These are phyloP conservation scores for Danio jaintianensis DNA, from an alignment of 2,797 vertebrate genomes.

Conservation along the genomic window DNA sequence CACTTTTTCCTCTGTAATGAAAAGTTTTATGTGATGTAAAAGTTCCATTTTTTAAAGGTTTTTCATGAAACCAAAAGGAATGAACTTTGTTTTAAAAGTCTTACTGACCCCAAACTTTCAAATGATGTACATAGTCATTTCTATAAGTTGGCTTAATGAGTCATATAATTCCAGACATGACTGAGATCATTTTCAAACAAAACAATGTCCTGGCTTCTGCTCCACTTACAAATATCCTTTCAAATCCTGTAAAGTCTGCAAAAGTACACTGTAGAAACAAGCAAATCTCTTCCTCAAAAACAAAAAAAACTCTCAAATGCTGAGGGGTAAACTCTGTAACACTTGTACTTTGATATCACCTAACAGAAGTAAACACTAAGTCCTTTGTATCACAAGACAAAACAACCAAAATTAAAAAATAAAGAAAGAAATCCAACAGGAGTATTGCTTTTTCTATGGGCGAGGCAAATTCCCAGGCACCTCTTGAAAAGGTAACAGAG, in stretches of 20 bases:
- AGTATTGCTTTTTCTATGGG: slow-evolving; percentile 10
- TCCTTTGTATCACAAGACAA: slow-evolving; percentile 3
- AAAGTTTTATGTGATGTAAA: too few relatives aligned
- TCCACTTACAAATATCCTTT: not conserved
- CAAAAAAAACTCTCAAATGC: slow-evolving; percentile 19
- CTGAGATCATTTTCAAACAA: not conserved
- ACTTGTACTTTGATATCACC: slow-evolving; percentile 28
- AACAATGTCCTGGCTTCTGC: not conserved
- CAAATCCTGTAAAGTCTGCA: slow-evolving; percentile 28
- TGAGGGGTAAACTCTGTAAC: slow-evolving; percentile 8
- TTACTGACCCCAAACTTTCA: not conserved
- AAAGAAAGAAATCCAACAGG: not conserved
- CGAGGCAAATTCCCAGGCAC: not conserved
- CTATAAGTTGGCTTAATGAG: not conserved
- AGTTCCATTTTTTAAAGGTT: too few relatives aligned
- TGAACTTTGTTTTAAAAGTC: not conserved
- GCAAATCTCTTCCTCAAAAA: slow-evolving; percentile 10
- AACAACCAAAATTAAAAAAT: slow-evolving; percentile 1
- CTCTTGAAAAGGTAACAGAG: slow-evolving; percentile 3
- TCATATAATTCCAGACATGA: not conserved
- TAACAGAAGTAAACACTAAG: slow-evolving; percentile 19
- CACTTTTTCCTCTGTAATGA: too few relatives aligned
- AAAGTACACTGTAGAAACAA: slow-evolving; percentile 15
- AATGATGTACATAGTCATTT: not conserved
- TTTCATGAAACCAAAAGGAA: too few relatives aligned